Conservation (phyloP, 2,888 invertebrate species). For the Pseudeuparius sepicola region DNA sequence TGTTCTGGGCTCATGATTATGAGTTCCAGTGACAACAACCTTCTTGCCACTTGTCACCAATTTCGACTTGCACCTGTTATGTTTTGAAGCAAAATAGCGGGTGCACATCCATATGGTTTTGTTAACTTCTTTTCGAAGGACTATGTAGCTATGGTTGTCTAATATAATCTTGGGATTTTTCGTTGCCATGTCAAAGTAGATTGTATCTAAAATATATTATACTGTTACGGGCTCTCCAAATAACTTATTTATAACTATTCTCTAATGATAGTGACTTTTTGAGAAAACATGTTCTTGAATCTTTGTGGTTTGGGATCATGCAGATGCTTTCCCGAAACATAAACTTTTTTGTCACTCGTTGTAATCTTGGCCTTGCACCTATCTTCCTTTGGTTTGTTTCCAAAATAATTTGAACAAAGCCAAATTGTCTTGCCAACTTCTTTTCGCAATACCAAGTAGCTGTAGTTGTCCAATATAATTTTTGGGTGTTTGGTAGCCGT, state of each 20-base stretch:
- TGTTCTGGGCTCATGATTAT: conserved; percentile 23
- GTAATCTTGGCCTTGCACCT: conserved; percentile 26
- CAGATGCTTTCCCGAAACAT: conserved; percentile 22
- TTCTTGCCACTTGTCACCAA: conserved; percentile 27
- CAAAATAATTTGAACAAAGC: conserved; percentile 23
- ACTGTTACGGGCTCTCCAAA: no score
- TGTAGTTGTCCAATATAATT: conserved; percentile 22
- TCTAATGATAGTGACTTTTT: conserved; percentile 23
- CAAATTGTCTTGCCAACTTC: conserved; percentile 23
- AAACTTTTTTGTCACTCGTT: conserved; percentile 25
- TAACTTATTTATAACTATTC: neutral
- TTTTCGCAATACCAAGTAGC: conserved; percentile 21
- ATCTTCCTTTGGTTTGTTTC: conserved; percentile 23
- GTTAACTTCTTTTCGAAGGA: conserved; percentile 16
- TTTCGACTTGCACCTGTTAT: conserved; percentile 26
- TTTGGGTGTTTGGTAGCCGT: conserved; percentile 25
- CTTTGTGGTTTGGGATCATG: conserved; percentile 22
- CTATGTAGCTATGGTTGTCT: conserved; percentile 21
- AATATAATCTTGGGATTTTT: conserved; percentile 28
- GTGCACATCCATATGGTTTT: conserved; percentile 25
- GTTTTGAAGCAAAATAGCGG: conserved; percentile 21
- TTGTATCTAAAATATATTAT: conserved; percentile 26
- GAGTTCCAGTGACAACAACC: conserved; percentile 26
- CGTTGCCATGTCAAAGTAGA: conserved; percentile 26
- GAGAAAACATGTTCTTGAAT: conserved; percentile 23